Evolutionary conservation across 2,797 vertebrate species (phyloP), one percentile per base, ranked within the genome.

Genomic region (Limosa lapponica): DNA sequence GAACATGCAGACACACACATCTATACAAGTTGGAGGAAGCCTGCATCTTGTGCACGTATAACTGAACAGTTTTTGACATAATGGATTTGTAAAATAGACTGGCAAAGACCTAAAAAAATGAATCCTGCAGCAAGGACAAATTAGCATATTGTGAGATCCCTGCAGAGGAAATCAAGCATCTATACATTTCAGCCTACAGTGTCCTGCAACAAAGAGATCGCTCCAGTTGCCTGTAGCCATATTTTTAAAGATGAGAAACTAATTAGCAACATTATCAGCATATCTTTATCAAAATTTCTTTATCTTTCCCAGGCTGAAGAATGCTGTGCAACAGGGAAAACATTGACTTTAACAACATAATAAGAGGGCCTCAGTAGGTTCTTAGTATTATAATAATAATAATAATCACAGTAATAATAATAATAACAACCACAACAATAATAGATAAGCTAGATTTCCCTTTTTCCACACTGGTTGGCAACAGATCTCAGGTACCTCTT

Each of bases 241-340:
- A 32, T 82, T 95, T 92, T 90, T 85, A 65, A 93, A 96, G 82
- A 95, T 66, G 91, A 96, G 58, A 61, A 94, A 94, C 75, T 95
- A 95, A 95, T 97, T 96, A 95, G 86, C 72, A 83, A 43, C 77
- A 70, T 87, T 95, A 95, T 95, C 93, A 81, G 83, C 89, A 92
- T 54, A 93, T 80, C 72, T 95, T 92, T 94, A 87, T 94, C 94
- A 91, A 88, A 93, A 93, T 49, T 25, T 41, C 62, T 70, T 44
- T 82, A 19, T 66, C 87, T 95, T 82, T 70, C 52, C 85, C 64
- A 64, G 62, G 70, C 15, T 83, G 86, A 69, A 93, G 66, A 77
- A 87, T n/a, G 44, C 55, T 41, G 41, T 9, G 23, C 73, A 52
- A 52, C 16, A 46, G 89, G 84, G 95, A 82, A 96, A 94, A 79